A percentile compares a stretch with the other conserved stretches of the same genome.
Conservation (phyloP, 2,797 vertebrate genomes). For the Choloepus didactylus region DNA sequence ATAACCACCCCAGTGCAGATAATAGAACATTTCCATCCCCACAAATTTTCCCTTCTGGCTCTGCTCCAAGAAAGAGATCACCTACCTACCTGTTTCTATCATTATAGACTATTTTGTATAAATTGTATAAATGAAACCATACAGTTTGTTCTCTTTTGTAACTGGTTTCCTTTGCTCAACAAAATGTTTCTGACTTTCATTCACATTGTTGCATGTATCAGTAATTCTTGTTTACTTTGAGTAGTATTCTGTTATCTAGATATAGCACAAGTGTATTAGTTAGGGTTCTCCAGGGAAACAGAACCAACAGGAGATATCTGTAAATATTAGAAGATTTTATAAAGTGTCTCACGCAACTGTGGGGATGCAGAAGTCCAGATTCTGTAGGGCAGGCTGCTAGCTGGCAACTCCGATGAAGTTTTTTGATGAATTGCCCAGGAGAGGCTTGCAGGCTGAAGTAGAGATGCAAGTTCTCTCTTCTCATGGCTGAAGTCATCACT, state of each 20-base stretch:
- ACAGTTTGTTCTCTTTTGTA: not conserved
- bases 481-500: no score
- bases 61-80: not conserved
- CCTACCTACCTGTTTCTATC: not conserved
- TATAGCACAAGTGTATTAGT: not conserved
- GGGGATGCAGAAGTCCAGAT: no score
- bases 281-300: no score
- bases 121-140: conserved; percentile 10
- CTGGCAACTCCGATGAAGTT: no score
- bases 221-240: not conserved
- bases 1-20: not conserved
- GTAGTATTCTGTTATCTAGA: not conserved
- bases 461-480: no score
- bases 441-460: no score
- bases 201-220: not conserved
- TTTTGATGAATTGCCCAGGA: no score
- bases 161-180: not conserved
- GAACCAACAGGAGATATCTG: no score
- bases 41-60: not conserved
- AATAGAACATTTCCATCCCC: not conserved
- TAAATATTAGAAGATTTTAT: no score
- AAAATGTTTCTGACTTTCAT: not conserved
- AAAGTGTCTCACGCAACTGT: no score
- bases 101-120: not conserved
- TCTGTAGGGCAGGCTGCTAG: no score